Evolutionary conservation across 2,888 invertebrate genomes (phyloP).

Genomic region (Dolichopus griseipennis): DNA sequence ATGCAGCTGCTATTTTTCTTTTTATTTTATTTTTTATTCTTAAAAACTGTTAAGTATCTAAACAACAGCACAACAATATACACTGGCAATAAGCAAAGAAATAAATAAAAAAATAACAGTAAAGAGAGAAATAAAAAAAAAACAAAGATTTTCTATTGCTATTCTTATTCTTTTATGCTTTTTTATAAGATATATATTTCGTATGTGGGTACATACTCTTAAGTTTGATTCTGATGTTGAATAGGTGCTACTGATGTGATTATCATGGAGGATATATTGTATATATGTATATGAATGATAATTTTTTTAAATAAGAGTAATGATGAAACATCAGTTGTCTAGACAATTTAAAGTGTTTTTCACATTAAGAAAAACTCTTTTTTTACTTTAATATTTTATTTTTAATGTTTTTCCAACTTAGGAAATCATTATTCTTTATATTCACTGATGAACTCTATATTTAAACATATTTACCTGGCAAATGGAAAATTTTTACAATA

Average conservation of each 20-base stretch:
- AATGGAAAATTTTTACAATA: too few species aligned
- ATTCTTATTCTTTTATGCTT: not conserved
- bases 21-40: too few species aligned
- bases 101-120: too few species aligned
- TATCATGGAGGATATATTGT: not conserved
- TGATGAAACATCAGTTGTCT: conserved; percentile 1
- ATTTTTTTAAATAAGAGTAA: not conserved
- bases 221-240: too few species aligned
- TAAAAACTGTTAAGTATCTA: not conserved
- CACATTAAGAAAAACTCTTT: not conserved
- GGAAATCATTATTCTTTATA: too few species aligned
- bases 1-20: not conserved
- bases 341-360: conserved; percentile 6
- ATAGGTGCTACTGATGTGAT: not conserved
- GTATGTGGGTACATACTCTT: too few species aligned
- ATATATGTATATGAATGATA: not conserved
- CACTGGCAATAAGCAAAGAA: not conserved
- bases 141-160: not conserved
- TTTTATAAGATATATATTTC: too few species aligned
- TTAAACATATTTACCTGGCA: too few species aligned
- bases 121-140: not conserved
- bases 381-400: too few species aligned
- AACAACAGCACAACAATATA: not conserved
- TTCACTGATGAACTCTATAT: too few species aligned
- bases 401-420: too few species aligned